Evolutionary conservation across 2,797 vertebrate species (phyloP).

Genomic region (Heteromormyrus szaboi): DNA sequence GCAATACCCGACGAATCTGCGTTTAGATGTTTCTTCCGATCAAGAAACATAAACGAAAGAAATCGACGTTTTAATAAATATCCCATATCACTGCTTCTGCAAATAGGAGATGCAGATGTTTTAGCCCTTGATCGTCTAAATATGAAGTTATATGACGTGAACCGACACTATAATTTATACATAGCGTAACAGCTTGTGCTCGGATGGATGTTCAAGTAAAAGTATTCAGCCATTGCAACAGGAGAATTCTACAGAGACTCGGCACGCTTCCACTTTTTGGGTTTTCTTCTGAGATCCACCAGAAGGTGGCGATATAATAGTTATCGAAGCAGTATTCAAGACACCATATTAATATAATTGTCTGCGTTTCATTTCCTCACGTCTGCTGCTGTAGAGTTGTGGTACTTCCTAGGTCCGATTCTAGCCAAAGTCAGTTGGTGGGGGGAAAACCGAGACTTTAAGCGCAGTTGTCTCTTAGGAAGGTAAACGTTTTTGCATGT

Average conservation of each 20-base stretch:
- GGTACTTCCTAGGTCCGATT: not conserved
- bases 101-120: not conserved
- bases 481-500: not conserved
- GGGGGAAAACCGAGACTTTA: not conserved
- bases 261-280: not conserved
- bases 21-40: not conserved
- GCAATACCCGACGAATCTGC: not conserved
- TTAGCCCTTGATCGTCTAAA: not conserved
- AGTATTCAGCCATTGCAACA: not conserved
- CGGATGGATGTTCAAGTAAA: not conserved
- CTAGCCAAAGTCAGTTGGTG: not conserved
- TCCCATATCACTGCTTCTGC: not conserved
- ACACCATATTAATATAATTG: not conserved
- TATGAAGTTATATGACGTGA: not conserved
- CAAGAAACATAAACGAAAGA: not conserved
- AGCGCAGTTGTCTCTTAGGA: not conserved
- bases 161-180: not conserved
- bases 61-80: not conserved
- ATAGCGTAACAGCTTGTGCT: not conserved
- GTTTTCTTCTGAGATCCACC: not conserved
- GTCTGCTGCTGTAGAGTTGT: not conserved
- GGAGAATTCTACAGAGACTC: not conserved
- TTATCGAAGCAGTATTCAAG: not conserved
- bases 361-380: not conserved
- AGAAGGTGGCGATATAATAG: not conserved